Base-by-base conservation (phyloP, 2,888 invertebrate species). In the Agriopis marginaria region DNA sequence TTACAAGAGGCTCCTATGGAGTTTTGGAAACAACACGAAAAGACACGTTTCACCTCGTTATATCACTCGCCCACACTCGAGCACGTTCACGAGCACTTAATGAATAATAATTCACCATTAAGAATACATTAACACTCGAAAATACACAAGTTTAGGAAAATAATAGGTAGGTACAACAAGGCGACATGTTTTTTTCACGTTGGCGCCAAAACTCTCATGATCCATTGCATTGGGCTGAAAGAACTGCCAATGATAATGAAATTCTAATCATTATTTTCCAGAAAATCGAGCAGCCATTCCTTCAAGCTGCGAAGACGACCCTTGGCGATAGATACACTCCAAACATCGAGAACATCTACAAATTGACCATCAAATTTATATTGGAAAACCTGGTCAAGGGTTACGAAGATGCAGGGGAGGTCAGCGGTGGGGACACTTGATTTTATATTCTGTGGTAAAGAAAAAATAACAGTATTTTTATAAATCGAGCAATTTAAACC, bases 241-340 rank as follows among this genome's bases (percentile, higher is more conserved):
- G 5, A 32, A 32, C n/a, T 6, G 17, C 11, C 4, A 50, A 8
- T 10, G 6, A 14, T n/a, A 8, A 3, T 54, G 8, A 39, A n/a
- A 1, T 32, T 11, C 12, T 0, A 40, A 3, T 49, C 7, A 42
- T 49, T 62, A 51, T 44, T 79, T 95, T 95, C 3, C 96, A 98
- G 98, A 97, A 96, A 96, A 97, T 98, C 80, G 98, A 98, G 87
- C 96, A 96, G 78, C 98, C 98, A 0, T 98, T 98, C 90, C 92
- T 98, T 79, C 95, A 96, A 84, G 97, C 98, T 0, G 98, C 98
- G 10, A 96, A 97, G 85, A 96, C 96, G 73, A 98, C 98, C 0
- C 94, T 98, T 47, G 98, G 97, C 5, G 98, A 98, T 77, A 95
- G 98, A 73, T 98, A 97, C 92, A 97, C 98, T 10, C 97, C 97